Evolutionary conservation across 1,140 invertebrate species (phyloP).

Genomic region (Agraylea sexmaculata): DNA sequence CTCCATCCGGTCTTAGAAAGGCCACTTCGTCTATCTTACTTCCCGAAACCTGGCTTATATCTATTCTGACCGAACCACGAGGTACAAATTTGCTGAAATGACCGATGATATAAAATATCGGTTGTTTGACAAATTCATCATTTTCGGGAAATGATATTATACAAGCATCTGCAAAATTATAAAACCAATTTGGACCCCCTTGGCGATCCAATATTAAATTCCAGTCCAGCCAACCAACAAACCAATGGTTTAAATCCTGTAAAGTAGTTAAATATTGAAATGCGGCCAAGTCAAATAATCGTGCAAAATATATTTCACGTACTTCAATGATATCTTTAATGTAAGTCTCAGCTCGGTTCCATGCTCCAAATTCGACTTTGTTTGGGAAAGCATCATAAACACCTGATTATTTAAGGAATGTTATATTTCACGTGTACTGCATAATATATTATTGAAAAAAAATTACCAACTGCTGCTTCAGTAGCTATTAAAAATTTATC

Average conservation of each 20-base stretch:
- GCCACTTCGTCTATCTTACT: slow-evolving; percentile 28
- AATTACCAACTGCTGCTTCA: slow-evolving; percentile 51
- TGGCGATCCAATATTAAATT: slow-evolving; percentile 61
- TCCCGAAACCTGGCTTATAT: slow-evolving; percentile 22
- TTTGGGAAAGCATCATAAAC: slow-evolving; percentile 5
- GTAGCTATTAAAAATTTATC: slow-evolving; percentile 60
- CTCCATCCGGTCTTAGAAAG: slow-evolving; percentile 45
- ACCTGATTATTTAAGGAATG: too few species aligned
- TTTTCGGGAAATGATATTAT: slow-evolving; percentile 53
- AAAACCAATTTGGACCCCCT: slow-evolving; percentile 65
- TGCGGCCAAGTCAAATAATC: too few species aligned
- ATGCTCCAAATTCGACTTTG: slow-evolving; percentile 46
- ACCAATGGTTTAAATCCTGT: slow-evolving; percentile 52
- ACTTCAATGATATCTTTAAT: slow-evolving; percentile 51
- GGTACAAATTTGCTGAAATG: slow-evolving; percentile 70
- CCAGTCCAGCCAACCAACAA: slow-evolving; percentile 74
- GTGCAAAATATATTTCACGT: too few species aligned
- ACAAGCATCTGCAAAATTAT: slow-evolving; percentile 60
- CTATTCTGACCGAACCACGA: slow-evolving; percentile 39
- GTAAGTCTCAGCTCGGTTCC: slow-evolving; percentile 56
- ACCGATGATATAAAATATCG: slow-evolving; percentile 68
- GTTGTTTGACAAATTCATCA: slow-evolving; percentile 69
- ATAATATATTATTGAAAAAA: slow-evolving; percentile 65
- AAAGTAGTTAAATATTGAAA: slow-evolving; percentile 21
- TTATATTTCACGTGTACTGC: too few species aligned